Evolutionary conservation across 2,888 invertebrate genomes (phyloP).

Genomic region (Parapristionchus giblindavisi): DNA sequence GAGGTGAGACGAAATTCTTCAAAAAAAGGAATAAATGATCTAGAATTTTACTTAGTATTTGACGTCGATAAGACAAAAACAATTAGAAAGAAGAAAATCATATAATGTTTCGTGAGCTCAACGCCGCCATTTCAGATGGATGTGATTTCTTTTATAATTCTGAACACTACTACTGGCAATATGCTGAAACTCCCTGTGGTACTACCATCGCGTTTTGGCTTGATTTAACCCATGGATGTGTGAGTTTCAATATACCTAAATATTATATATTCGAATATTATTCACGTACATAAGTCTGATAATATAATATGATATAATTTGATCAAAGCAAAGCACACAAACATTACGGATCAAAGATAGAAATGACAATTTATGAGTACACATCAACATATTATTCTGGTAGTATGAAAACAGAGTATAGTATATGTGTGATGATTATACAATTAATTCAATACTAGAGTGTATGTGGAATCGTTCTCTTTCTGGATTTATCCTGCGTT

Average conservation of each 20-base stretch:
- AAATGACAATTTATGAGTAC: no score
- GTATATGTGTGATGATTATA: no score
- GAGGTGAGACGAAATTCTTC: background rate
- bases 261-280: background rate
- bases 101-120: background rate
- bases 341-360: no score
- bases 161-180: constrained; percentile 1
- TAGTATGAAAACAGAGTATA: no score
- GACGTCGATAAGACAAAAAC: background rate
- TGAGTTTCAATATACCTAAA: background rate
- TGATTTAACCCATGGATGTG: constrained; percentile 12
- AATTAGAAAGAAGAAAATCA: background rate
- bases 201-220: background rate
- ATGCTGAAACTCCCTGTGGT: constrained; percentile 5
- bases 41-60: constrained; percentile 1
- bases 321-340: no score
- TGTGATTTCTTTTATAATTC: constrained; percentile 35
- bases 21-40: background rate
- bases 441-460: no score
- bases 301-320: no score
- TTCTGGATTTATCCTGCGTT: no score
- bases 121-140: constrained; percentile 4
- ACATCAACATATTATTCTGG: no score
- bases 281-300: background rate
- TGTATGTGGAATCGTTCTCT: no score